phyloP scores from a whole-genome alignment of 2,888 invertebrate genomes.

The Drosophila bunnanda region DNA sequence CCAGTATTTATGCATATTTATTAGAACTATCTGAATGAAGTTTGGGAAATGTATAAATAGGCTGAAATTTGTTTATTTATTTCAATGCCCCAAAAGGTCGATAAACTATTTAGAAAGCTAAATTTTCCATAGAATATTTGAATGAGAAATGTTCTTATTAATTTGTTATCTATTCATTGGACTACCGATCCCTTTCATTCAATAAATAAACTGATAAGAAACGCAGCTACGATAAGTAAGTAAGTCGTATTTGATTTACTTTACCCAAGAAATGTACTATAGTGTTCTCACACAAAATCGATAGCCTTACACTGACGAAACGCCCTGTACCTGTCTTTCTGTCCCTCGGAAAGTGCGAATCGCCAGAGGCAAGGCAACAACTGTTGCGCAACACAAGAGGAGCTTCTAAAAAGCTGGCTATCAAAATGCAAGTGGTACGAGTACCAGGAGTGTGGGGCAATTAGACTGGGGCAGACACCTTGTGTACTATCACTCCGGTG shows the following conservation, averaged over 20 bases:
- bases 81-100: background rate
- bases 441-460: conserved; percentile 3
- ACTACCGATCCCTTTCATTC: conserved; percentile 11
- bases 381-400: conserved; percentile 45
- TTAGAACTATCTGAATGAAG: background rate
- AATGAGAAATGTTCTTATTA: conserved; percentile 11
- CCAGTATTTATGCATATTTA: background rate
- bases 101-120: conserved; percentile 2
- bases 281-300: conserved; percentile 10
- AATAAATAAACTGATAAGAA: conserved; percentile 23
- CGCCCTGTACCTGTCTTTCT: conserved; percentile 8
- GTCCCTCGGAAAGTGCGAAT: background rate
- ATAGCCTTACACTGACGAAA: conserved; percentile 28
- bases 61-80: background rate
- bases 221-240: conserved; percentile 2
- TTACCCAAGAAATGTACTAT: conserved; percentile 11
- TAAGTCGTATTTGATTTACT: conserved; percentile 4
- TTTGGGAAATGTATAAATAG: background rate
- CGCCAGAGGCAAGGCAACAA: conserved; percentile 22
- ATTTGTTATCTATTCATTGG: conserved; percentile 29
- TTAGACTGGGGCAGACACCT: conserved; percentile 17
- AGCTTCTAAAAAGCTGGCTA: conserved; percentile 12
- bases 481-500: conserved; percentile 16
- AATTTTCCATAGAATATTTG: conserved; percentile 18
- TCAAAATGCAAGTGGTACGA: conserved; percentile 20